Base-by-base conservation (phyloP, 2,888 invertebrate genomes). In the Chorisops tibialis region DNA sequence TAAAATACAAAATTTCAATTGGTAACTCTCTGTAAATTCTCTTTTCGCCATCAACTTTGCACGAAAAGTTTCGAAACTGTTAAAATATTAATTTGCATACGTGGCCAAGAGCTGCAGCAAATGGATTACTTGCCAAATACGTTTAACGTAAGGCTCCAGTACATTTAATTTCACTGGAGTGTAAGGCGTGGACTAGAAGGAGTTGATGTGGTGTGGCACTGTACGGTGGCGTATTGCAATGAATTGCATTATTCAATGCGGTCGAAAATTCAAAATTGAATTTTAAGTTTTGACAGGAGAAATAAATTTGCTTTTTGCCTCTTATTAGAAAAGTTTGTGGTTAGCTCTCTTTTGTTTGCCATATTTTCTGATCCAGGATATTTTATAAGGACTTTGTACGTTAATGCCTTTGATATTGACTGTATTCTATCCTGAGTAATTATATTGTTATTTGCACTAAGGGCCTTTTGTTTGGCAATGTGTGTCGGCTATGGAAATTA, bases 71-170 rank as follows among this genome's bases (percentile, higher is more conserved):
- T 63, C 14, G 24, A 51, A 59, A 63, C 52, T 54, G 59, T 52
- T 59, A 59, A 63, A 63, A 59, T 63, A 63, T 63, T 63, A 63
- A 63, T 63, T 63, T 63, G 63, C 63, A 63, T 63, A 59, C 59
- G 49, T 59, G 18, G 48, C 43, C 37, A 18, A 30, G 24, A 59
- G 39, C 45, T 19, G 38, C 19, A 18, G 14, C 52, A 14, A 52
- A 52, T 52, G 21, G 38, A 38, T 52, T 52, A 52, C 52, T 52
- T 19, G 38, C 19, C 2, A 52, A 19, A 38, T 52, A 18, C 38
- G 48, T 50, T 30, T 35, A 1, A 21, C 12, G 37, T 16, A 35
- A 30, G 35, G 2, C 22, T 22, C 21, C 5, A 14, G 30, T 14
- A 30, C 16, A 35, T 18, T 35, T 35, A 30, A 50, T 50, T 50